A percentile compares a stretch with the other conserved stretches of the same genome.
Evolutionary conservation across 2,113 vertebrate species (phyloP).

Genomic region (Actenoides lindsayi): DNA sequence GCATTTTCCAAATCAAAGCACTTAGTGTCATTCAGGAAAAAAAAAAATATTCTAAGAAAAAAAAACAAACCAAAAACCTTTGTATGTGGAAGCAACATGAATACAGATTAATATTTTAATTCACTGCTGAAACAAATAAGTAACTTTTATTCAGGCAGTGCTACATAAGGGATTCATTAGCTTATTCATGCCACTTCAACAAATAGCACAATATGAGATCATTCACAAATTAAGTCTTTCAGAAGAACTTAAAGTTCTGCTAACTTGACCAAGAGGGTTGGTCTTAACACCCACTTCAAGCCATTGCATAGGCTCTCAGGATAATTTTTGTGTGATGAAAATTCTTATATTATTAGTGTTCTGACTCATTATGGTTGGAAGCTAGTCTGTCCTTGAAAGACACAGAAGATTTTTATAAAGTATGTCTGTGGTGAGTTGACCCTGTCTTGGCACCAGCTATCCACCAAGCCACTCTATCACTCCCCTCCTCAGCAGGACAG

Average conservation of each 20-base stretch:
- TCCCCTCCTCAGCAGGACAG: background rate
- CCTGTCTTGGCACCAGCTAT: background rate
- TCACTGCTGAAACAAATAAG: background rate
- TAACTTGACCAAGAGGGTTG: background rate
- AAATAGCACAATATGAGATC: background rate
- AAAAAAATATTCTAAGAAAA: background rate
- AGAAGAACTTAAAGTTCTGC: background rate
- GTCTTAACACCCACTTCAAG: background rate
- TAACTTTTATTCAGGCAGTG: background rate
- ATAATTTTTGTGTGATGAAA: background rate
- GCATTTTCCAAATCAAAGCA: background rate
- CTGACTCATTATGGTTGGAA: background rate
- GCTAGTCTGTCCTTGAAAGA: background rate
- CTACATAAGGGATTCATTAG: background rate
- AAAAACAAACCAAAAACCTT: background rate
- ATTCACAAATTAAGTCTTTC: background rate
- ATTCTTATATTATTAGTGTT: background rate
- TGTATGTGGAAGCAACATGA: background rate
- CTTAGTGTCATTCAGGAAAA: background rate
- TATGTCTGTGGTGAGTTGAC: background rate
- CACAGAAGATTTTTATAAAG: background rate
- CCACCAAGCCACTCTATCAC: background rate
- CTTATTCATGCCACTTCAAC: background rate
- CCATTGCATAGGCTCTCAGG: background rate
- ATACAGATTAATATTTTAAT: background rate